Base-by-base conservation (phyloP, 2,888 invertebrate genomes). In the Cyaniris semiargus region DNA sequence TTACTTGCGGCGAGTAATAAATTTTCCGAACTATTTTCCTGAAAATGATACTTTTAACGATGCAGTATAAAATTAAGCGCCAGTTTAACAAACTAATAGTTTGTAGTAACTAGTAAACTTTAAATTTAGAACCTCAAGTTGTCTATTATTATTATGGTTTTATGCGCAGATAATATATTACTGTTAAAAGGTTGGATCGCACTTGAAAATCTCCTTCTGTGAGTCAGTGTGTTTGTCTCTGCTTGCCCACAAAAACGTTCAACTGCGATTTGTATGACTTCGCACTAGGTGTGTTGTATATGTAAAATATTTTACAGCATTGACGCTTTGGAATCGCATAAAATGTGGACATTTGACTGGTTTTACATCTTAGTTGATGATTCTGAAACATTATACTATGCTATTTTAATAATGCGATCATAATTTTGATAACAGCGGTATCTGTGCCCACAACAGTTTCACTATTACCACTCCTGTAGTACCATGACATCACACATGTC, bases 41-140 rank as follows among this genome's bases (percentile, higher is more conserved):
- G 66, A 31, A 31, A 66, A 66, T 27, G 66, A 66, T 66, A 66
- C 66, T 66, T 27, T 66, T 23, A 66, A 66, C 66, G 27, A 66
- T 66, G 27, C 23, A 66, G 23, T 66, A 66, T 66, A 31, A 66
- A 66, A 66, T 66, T 27, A 31, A 66, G 66, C 66, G 60, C 60
- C 27, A 31, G 13, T 27, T 66, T 66, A 27, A 66, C 27, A 66
- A 66, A 31, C 23, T 66, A 23, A 27, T 66, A 66, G 15, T 66
- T 18, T 1, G 60, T 60, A 13, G 21, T 53, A 60, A 23, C 13
- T 60, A 23, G 60, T 10, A 15, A 31, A 66, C 13, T 66, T 66
- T 27, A 66, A 27, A 27, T 13, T 66, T 4, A 1, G 1, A 13
- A 66, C 23, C 60, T 13, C 1, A 58, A 58, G 21, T 58, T 8